These are phyloP conservation scores for Lophius americanus DNA, from an alignment of 2,797 vertebrate species.

Conservation along the genomic window DNA sequence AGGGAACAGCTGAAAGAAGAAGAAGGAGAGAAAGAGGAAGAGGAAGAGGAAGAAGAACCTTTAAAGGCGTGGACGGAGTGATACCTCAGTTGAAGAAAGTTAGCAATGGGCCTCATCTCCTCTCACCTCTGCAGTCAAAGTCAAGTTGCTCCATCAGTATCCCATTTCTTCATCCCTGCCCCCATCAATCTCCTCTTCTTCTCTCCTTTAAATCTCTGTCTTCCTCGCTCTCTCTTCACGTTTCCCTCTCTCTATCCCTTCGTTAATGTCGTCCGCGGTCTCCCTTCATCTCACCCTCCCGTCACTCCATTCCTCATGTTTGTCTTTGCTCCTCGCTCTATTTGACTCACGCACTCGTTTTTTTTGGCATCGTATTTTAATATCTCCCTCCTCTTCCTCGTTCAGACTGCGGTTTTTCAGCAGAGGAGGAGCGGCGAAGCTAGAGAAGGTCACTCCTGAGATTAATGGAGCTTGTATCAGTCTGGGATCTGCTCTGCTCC, in stretches of 20 bases:
- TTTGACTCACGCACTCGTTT: conserved; percentile 28
- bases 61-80: neutral
- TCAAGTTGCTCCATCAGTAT: conserved; percentile 18
- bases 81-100: conserved; percentile 31
- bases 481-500: conserved; percentile 52
- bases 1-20: too few species aligned
- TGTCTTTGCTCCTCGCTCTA: neutral
- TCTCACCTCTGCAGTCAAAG: conserved; percentile 48
- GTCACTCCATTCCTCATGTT: neutral
- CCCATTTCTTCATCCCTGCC: conserved; percentile 5
- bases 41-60: too few species aligned
- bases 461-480: conserved; percentile 58
- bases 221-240: neutral
- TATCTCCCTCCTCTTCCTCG: conserved; percentile 3
- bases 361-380: conserved; percentile 1
- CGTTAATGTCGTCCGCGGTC: conserved; percentile 7
- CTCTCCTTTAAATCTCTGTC: conserved; percentile 17
- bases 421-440: conserved; percentile 13
- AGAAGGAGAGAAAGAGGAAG: too few species aligned
- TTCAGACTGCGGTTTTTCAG: conserved; percentile 5
- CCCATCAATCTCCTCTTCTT: conserved; percentile 8
- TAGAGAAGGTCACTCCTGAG: conserved; percentile 55
- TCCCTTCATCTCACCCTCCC: neutral
- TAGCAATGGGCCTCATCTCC: conserved; percentile 48
- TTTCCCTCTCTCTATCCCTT: neutral